These are phyloP conservation scores for Brachionus calyciflorus DNA, from an alignment of 1,140 invertebrate species.

Conservation along the genomic window DNA sequence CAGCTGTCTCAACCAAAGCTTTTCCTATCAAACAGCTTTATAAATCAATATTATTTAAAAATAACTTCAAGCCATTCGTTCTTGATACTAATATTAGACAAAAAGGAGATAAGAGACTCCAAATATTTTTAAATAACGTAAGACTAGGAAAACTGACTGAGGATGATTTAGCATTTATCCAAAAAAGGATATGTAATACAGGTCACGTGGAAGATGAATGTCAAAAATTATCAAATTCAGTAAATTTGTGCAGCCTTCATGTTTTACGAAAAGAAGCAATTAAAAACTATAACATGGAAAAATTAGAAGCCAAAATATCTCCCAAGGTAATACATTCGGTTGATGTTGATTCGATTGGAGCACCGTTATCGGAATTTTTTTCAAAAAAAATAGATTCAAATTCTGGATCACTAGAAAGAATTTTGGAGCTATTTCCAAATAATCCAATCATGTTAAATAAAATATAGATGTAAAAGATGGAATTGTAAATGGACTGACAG, in stretches of 20 bases:
- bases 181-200: background rate
- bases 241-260: no score
- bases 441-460: background rate
- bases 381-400: no score
- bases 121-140: background rate
- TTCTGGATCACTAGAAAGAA: no score
- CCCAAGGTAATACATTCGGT: no score
- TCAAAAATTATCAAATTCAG: no score
- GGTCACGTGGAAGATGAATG: no score
- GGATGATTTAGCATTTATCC: background rate
- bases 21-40: background rate
- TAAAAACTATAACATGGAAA: no score
- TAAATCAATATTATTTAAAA: background rate
- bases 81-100: conserved; percentile 1
- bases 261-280: no score
- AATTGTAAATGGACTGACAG: background rate
- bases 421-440: no score
- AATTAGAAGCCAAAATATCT: no score
- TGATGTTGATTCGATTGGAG: no score
- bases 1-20: background rate
- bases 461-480: background rate
- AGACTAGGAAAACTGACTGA: background rate
- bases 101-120: background rate
- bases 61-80: background rate
- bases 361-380: no score